Evolutionary conservation across 2,113 vertebrate species (phyloP).

Genomic region (Cephalopholis sonnerati): DNA sequence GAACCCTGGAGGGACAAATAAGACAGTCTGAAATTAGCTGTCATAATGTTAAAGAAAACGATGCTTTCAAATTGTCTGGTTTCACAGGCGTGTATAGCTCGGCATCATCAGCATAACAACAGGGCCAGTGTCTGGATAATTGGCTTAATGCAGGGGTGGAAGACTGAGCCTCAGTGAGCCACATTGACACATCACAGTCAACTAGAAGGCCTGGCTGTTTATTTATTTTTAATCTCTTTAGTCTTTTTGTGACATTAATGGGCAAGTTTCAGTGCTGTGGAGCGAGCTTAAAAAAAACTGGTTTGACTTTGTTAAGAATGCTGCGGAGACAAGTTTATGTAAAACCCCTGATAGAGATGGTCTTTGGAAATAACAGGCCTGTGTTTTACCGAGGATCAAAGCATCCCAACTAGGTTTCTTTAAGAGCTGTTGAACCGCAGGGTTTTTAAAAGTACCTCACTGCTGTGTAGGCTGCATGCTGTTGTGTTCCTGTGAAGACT

Average conservation of each 20-base stretch:
- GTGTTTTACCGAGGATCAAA: slow-evolving; percentile 51
- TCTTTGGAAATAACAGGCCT: slow-evolving; percentile 44
- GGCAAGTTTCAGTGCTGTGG: background rate
- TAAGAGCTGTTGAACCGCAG: slow-evolving; percentile 30
- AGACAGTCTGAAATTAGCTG: slow-evolving; percentile 51
- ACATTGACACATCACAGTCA: slow-evolving; percentile 17
- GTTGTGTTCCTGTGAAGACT: slow-evolving; percentile 28
- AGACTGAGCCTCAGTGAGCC: slow-evolving; percentile 29
- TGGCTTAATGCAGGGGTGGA: slow-evolving; percentile 49
- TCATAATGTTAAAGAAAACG: slow-evolving; percentile 51
- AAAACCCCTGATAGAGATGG: slow-evolving; percentile 34
- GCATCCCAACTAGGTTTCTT: slow-evolving; percentile 44
- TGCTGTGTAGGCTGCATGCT: slow-evolving; percentile 45
- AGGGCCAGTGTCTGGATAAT: slow-evolving; percentile 48
- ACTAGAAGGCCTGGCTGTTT: slow-evolving; percentile 25
- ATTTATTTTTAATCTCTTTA: slow-evolving; percentile 24
- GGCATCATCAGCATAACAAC: slow-evolving; percentile 61
- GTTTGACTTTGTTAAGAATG: slow-evolving; percentile 31
- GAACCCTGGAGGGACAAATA: slow-evolving; percentile 35
- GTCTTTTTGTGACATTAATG: slow-evolving; percentile 24
- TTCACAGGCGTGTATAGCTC: slow-evolving; percentile 35
- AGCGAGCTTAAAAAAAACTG: slow-evolving; percentile 14
- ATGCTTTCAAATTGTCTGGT: slow-evolving; percentile 31
- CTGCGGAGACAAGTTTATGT: slow-evolving; percentile 25
- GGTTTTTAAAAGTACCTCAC: slow-evolving; percentile 40